Evolutionary conservation across 2,113 vertebrate species (phyloP).

Genomic region (Gallinago jamesoni): DNA sequence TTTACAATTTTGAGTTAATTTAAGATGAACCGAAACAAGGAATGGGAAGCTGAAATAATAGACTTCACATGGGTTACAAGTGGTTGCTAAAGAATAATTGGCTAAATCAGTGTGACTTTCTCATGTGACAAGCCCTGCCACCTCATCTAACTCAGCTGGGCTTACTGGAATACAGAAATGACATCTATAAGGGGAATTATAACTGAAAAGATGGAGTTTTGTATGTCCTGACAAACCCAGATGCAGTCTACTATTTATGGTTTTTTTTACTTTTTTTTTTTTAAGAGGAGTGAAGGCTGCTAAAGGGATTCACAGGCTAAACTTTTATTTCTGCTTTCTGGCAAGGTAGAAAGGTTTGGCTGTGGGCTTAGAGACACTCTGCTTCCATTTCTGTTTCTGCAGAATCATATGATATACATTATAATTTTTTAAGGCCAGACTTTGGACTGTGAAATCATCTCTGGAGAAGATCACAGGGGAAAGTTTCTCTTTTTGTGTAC

Average conservation of each 20-base stretch:
- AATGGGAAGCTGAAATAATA: not conserved
- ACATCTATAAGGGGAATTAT: not conserved
- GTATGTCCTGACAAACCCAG: not conserved
- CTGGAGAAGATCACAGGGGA: slow-evolving; percentile 34
- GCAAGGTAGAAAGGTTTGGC: not conserved
- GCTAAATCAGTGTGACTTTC: not conserved
- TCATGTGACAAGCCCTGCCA: not conserved
- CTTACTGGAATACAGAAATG: not conserved
- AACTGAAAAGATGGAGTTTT: not conserved
- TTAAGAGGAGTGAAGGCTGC: not conserved
- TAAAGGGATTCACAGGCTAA: slow-evolving; percentile 14
- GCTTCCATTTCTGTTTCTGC: slow-evolving; percentile 19
- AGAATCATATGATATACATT: slow-evolving; percentile 33
- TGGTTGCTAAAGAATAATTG: not conserved
- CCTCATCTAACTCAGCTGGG: not conserved
- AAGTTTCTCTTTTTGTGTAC: slow-evolving; percentile 8
- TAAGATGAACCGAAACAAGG: not conserved
- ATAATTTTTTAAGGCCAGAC: slow-evolving; percentile 5
- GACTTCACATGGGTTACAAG: not conserved
- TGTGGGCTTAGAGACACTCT: not conserved
- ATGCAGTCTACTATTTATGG: not conserved
- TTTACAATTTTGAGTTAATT: not conserved
- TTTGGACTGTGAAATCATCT: slow-evolving; percentile 10
- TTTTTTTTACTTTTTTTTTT: not conserved
- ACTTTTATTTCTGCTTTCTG: slow-evolving; percentile 29